Evolutionary conservation across 64 coral and sea anemone genomes (phyloP), one percentile per base, ranked within the genome.

Genomic region (Porites australiensis): DNA sequence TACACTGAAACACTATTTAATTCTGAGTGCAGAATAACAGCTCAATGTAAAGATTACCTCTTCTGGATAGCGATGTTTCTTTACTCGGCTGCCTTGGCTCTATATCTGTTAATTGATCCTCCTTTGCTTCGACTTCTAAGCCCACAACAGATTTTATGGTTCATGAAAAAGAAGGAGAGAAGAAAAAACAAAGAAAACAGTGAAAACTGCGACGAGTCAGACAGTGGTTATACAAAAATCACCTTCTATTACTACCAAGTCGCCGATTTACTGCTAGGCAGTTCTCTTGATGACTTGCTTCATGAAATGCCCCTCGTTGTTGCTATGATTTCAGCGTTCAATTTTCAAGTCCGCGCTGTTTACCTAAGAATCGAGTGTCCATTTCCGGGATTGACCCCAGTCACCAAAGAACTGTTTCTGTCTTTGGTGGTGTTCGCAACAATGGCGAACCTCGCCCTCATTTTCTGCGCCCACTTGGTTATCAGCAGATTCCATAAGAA

Each of bases 301-400:
- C 27, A 0, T 0, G 27, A 91, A 27, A 8, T 73, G 46, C 58
- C 19, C 2, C 58, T 83, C 18, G 48, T 92, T 45, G 0, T 22
- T 12, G 44, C 59, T 13, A n/a, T 96, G 4, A 14, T 88, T 22
- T 37, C 27, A 37, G 27, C 27, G 27, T 37, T 37, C 27, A 37
- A 37, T 37, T 37, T 37, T 37, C 27, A 92, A 77, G 90, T 86
- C 14, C 10, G 57, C 0, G 22, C 82, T 16, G 18, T 89, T 62
- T 20, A 80, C 52, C 53, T 54, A 58, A 77, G 70, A 20, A 79
- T 96, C 62, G 87, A 86, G 4, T 96, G 95, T 79, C 90, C 95
- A 49, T 90, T 96, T 63, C 72, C 86, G 23, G 95, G 95, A 52
- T 18, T 96, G 43, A 90, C 27, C 27, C 27, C 27, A 37, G 27